Evolutionary conservation across 2,113 vertebrate species (phyloP), one percentile per base, ranked within the genome.

Genomic region (Pholis gunnellus): DNA sequence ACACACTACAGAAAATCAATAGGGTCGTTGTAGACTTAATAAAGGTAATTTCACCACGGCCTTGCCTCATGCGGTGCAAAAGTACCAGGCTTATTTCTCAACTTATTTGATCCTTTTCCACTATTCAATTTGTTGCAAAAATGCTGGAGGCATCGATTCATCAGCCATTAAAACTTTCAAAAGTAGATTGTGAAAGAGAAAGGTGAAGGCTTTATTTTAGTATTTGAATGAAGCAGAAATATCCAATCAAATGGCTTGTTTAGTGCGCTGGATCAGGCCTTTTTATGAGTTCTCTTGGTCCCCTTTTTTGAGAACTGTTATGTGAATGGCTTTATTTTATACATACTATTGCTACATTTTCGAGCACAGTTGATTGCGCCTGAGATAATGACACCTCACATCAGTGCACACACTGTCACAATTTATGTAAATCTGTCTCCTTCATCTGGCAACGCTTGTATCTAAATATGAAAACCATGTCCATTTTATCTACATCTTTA

Each of bases 1-100:
- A 83, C 84, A 38, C 75, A 60, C 75, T 46, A 59, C 42, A 78
- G 64, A 66, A 90, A 92, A 91, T 92, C 91, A 67, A 93, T 92
- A 42, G 70, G 78, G 73, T 84, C 52, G 60, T 92, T 90, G 81
- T 88, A 82, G 86, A 90, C 83, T 89, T 85, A 89, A 90, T 92
- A 88, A 89, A 89, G 74, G 80, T 87, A 77, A 87, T 88, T 90
- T 92, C 79, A 87, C 75, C n/a, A 31, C 17, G 2, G 78, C 17
- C 27, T 74, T 52, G n/a, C 68, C 57, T 87, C 63, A 46, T 20
- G 74, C 6, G 5, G 15, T 11, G 18, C 50, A 64, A 71, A 79
- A 80, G 71, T 46, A 60, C 6, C 56, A 0, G 67, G 38, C 67
- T 79, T 63, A 56, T 72, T 89, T 81, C 76, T 56, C 5, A 0